These are phyloP conservation scores for Delichon dasypus DNA, from an alignment of 2,797 vertebrate genomes.

Conservation along the genomic window DNA sequence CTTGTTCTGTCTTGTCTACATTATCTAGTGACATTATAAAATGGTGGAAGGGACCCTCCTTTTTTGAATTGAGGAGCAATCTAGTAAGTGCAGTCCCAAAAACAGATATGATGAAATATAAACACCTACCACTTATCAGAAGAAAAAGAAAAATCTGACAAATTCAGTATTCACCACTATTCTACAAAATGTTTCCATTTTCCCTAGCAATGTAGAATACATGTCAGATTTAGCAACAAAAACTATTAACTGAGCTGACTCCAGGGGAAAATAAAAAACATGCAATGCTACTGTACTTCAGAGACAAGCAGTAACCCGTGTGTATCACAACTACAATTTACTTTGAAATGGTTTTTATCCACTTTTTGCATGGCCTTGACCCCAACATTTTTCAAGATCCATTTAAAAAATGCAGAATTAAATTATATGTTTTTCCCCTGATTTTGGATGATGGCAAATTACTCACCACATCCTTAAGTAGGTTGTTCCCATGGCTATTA, in stretches of 20 bases:
- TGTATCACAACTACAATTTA: background rate
- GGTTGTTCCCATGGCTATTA: background rate
- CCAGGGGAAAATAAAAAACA: background rate
- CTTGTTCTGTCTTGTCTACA: background rate
- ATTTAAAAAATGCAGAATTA: background rate
- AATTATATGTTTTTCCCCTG: background rate
- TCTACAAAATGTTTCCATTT: background rate
- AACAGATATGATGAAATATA: background rate
- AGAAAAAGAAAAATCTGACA: background rate
- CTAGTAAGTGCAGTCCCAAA: background rate
- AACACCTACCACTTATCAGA: background rate
- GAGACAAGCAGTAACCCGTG: background rate
- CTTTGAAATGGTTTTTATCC: background rate
- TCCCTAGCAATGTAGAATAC: background rate
- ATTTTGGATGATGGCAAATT: background rate
- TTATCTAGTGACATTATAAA: background rate
- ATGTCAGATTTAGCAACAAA: background rate
- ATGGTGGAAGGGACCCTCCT: background rate
- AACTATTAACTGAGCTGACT: conserved; percentile 22
- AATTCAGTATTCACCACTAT: background rate
- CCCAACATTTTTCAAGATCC: background rate
- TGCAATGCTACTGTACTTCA: background rate
- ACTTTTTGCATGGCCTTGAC: background rate
- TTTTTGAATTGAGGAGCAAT: background rate
- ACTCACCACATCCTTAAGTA: background rate